phyloP scores from a whole-genome alignment of 2,797 vertebrate species.

The Sebastes taczanowskii region DNA sequence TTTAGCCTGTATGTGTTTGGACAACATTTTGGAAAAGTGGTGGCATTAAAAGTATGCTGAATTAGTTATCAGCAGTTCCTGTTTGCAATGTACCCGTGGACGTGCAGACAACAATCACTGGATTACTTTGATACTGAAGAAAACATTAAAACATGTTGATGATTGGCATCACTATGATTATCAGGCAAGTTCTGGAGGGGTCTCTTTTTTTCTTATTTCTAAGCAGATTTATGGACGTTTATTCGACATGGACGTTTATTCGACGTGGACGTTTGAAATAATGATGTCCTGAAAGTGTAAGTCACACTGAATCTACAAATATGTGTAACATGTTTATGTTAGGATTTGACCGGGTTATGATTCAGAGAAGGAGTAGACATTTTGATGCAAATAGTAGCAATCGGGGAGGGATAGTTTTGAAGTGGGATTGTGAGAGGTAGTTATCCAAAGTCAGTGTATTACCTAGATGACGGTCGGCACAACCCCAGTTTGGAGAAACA shows the following conservation, averaged over 20 bases:
- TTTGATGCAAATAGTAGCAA: too few relatives aligned
- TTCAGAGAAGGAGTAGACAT: too few relatives aligned
- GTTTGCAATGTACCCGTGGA: neutral
- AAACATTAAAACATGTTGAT: neutral
- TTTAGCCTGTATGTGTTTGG: neutral
- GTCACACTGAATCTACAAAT: neutral
- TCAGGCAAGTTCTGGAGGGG: neutral
- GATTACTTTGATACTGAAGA: neutral
- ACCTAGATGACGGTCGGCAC: too few relatives aligned
- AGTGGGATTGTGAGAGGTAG: too few relatives aligned
- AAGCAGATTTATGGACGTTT: neutral
- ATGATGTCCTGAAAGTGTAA: neutral
- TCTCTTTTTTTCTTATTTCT: neutral
- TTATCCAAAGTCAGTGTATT: too few relatives aligned
- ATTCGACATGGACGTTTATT: neutral
- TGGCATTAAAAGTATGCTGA: neutral
- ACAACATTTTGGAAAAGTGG: neutral
- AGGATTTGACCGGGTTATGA: neutral
- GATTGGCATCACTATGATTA: too few relatives aligned
- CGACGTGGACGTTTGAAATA: neutral
- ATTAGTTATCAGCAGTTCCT: neutral
- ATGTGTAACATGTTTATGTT: neutral
- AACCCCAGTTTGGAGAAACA: too few relatives aligned
- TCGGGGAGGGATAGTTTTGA: too few relatives aligned
- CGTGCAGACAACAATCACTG: fast-evolving